These are phyloP conservation scores for Ophion obscuratus DNA, from an alignment of 2,888 invertebrate species.

Conservation along the genomic window DNA sequence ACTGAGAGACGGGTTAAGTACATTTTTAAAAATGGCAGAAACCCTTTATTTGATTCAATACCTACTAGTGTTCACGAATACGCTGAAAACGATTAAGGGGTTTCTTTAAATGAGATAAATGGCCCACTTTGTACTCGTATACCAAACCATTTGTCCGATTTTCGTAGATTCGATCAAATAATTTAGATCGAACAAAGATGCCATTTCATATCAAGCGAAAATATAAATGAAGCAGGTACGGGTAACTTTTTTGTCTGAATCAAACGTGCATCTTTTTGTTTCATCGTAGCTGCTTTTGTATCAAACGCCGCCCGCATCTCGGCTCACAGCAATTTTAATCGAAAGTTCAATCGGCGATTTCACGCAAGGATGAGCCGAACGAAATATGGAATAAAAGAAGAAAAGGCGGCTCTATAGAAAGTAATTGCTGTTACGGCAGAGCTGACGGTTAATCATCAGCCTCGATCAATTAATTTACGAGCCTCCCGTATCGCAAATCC, in stretches of 20 bases:
- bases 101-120: neutral
- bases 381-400: neutral
- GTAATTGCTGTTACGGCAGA: slow-evolving; percentile 44
- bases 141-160: neutral
- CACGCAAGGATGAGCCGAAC: slow-evolving; percentile 5
- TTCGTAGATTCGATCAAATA: neutral
- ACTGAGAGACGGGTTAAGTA: neutral
- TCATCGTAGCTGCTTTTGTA: neutral
- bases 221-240: neutral
- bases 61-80: neutral
- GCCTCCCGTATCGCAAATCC: slow-evolving; percentile 26
- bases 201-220: neutral
- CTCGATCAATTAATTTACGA: slow-evolving; percentile 60
- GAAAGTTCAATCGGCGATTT: slow-evolving; percentile 17
- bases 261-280: neutral
- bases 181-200: neutral
- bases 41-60: neutral
- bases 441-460: slow-evolving; percentile 36
- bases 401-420: slow-evolving; percentile 37
- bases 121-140: neutral
- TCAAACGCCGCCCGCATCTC: neutral
- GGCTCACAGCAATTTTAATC: slow-evolving; percentile 1
- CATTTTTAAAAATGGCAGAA: neutral
- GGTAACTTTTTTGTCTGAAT: neutral
- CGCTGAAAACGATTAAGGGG: neutral